Base-by-base conservation (phyloP, 2,113 vertebrate species). In the Podiceps cristatus region DNA sequence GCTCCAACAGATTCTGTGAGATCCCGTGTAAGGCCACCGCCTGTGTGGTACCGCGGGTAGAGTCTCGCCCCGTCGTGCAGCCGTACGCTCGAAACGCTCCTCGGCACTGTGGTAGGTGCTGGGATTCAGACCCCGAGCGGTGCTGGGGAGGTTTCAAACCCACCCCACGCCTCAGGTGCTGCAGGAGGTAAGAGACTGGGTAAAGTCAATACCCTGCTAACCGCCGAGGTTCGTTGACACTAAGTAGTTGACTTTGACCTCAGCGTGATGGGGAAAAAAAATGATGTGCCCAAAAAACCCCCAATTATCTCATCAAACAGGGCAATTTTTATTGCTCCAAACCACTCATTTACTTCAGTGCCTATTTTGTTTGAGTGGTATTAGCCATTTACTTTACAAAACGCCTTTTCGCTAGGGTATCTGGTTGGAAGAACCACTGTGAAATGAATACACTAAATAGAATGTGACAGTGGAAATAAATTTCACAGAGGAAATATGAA, bases 11-110 rank as follows among this genome's bases (percentile, higher is more conserved):
- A 24, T 27, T 62, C 25, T 8, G 19, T 37, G 59, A 2, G 4
- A n/a, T 14, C 13, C 13, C 11, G 13, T n/a, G 55, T 7, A 16
- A 42, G 8, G 52, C 33, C 68, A 13, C 18, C 2, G 3, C 18
- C 64, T 18, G n/a, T 15, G 37, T 11, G 18, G 13, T 33, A 17
- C n/a, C 31, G 14, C 7, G 9, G n/a, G 7, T 69, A 12, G 60
- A 76, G 28, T 4, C 25, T 8, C 58, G 7, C 49, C 24, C 28
- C 3, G 42, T 31, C 4, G 0, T 0, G 37, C 15, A 40, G 23
- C 42, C 17, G 2, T 6, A 5, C 3, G 37, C 28, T 64, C 40
- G 27, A 22, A 50, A 2, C 0, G 13, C 40, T 62, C 62, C 86
- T 52, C 10, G 35, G 6, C 19, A 2, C 35, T 9, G 31, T 9